Conservation (phyloP, 2,888 invertebrate genomes). For the Eupithecia dodoneata region DNA sequence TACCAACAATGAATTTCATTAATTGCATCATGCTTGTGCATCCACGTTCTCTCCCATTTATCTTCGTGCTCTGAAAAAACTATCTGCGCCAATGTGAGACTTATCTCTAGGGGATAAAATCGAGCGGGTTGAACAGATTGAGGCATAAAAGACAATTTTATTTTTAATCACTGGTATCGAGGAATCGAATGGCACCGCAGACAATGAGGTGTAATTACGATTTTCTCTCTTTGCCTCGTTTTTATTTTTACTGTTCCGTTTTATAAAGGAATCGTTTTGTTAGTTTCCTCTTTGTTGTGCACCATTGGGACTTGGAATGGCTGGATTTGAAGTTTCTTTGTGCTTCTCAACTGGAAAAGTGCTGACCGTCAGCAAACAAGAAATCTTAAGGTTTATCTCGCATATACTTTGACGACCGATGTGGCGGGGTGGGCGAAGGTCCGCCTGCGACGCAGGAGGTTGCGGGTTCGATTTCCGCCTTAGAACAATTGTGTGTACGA, state of each 20-base stretch:
- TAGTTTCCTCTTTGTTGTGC: slow-evolving; percentile 32
- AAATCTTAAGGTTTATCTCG: neutral
- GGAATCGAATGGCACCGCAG: slow-evolving; percentile 61
- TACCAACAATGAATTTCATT: slow-evolving; percentile 50
- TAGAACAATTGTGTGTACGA: too few species aligned
- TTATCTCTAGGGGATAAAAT: neutral
- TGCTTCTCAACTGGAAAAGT: slow-evolving; percentile 25
- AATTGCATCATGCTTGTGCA: slow-evolving; percentile 57
- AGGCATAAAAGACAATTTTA: slow-evolving; percentile 57
- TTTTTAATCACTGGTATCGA: slow-evolving; percentile 66
- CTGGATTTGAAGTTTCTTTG: slow-evolving; percentile 36
- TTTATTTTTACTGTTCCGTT: slow-evolving; percentile 32
- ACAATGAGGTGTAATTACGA: slow-evolving; percentile 69
- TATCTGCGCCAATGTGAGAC: slow-evolving; percentile 34
- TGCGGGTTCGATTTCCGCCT: too few species aligned
- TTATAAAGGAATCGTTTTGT: slow-evolving; percentile 33
- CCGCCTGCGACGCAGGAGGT: too few species aligned
- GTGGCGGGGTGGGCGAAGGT: too few species aligned
- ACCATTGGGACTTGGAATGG: slow-evolving; percentile 24
- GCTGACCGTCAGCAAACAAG: slow-evolving; percentile 6
- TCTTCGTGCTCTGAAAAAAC: slow-evolving; percentile 12
- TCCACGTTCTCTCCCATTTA: slow-evolving; percentile 40
- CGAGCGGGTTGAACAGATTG: slow-evolving; percentile 7
- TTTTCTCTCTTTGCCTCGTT: slow-evolving; percentile 52
- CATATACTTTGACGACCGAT: too few species aligned